Base-by-base conservation (phyloP, 2,113 vertebrate species). In the Micronisus gabar region DNA sequence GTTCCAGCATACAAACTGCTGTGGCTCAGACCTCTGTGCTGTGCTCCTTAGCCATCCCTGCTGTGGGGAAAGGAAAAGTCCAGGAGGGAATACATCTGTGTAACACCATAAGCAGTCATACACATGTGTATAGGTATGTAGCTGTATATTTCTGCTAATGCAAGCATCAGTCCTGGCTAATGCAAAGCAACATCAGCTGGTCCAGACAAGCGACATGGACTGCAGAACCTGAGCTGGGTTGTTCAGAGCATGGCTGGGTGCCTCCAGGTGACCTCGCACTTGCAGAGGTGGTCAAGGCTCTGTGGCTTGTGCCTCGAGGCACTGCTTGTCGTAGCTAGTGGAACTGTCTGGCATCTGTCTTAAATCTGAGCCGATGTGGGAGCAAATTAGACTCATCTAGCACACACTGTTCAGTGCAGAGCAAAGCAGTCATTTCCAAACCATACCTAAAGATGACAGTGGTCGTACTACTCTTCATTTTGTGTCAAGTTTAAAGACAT, bases 31-130 rank as follows among this genome's bases (percentile, higher is more conserved):
- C 38, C 38, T 22, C 2, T 38, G 72, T 55, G 50, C 41, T 67
- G 20, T n/a, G 50, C 7, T 84, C 43, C 40, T 63, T 62, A 63
- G 27, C 26, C 38, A 19, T 87, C 47, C 55, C 34, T 2, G 6
- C 26, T 52, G 65, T 0, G 0, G 50, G 6, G 21, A 45, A 38
- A 45, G 26, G 41, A 84, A 62, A 32, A 0, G 0, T 34, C 45
- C 72, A 61, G 45, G 75, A 48, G 27, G 30, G 30, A 55, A 62
- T 7, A 7, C 11, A 10, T 47, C 47, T 67, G 29, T 26, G 3
- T 40, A 38, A 29, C 65, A 41, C 32, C 14, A 4, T 5, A 30
- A 86, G 50, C 47, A 79, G 22, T 13, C 38, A 25, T 50, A 27
- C 43, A 29, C n/a, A 20, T 8, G 70, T 22, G 9, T n/a, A 8